Base-by-base conservation (phyloP, 2,888 invertebrate species). In the Hyposoter didymator region DNA sequence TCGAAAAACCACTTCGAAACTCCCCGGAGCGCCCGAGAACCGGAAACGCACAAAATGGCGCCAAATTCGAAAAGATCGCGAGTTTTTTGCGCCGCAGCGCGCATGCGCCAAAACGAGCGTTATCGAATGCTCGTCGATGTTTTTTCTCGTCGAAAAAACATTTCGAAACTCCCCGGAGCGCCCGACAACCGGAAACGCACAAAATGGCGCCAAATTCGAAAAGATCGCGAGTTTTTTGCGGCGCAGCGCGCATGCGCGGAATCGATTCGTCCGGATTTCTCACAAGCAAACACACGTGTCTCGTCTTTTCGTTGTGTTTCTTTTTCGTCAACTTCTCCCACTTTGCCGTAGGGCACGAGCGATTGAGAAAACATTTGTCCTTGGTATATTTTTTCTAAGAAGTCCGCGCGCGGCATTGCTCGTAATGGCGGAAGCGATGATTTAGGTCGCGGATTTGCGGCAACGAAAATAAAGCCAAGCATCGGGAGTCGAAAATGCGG, bases 231-330 rank as follows among this genome's bases (percentile, higher is more conserved):
- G n/a, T n/a, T n/a, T n/a, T n/a, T n/a, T n/a, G n/a, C n/a, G n/a
- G n/a, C n/a, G n/a, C n/a, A n/a, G n/a, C n/a, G n/a, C n/a, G n/a
- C n/a, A n/a, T n/a, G n/a, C n/a, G n/a, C n/a, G n/a, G 52, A 5
- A 79, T 82, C 74, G 82, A 82, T 85, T 66, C 22, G 32, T 49
- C n/a, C 32, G 45, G 28, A 62, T 45, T 81, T 52, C 19, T 59
- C 67, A 67, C 52, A 45, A 22, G 69, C 66, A 62, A 87, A 84
- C 82, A 86, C 84, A 86, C 84, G 79, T 87, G 84, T 28, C 19
- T 66, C 10, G n/a, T 32, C 32, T 32, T 35, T 66, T 49, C 22
- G 35, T n/a, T 64, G 49, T 22, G 28, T 47, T 43, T 28, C 59
- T 32, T 47, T 0, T 39, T 8, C 10, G 17, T 8, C 72, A 32